Evolutionary conservation across 1,140 invertebrate species (phyloP).

Genomic region (Drosophila auraria): DNA sequence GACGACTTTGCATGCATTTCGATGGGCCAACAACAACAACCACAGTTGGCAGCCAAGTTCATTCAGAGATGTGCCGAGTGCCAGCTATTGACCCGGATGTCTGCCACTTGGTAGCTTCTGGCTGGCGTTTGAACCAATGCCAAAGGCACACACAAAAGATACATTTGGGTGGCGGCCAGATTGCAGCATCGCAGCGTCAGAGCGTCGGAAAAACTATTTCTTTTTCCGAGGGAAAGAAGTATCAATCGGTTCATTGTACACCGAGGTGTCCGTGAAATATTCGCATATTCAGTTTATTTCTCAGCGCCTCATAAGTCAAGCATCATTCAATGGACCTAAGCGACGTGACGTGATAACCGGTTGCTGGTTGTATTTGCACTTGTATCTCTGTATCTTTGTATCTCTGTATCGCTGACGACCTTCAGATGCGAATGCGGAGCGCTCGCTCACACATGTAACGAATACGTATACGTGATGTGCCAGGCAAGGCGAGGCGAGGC

Average conservation of each 20-base stretch:
- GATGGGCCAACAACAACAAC: slow-evolving; percentile 15
- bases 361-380: slow-evolving; percentile 40
- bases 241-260: slow-evolving; percentile 48
- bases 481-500: background rate
- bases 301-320: slow-evolving; percentile 40
- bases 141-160: slow-evolving; percentile 34
- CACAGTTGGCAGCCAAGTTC: slow-evolving; percentile 43
- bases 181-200: slow-evolving; percentile 21
- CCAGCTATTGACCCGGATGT: slow-evolving; percentile 50
- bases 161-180: slow-evolving; percentile 37
- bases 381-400: slow-evolving; percentile 37
- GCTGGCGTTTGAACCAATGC: slow-evolving; percentile 32
- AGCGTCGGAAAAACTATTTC: slow-evolving; percentile 7
- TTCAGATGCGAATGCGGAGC: slow-evolving; percentile 46
- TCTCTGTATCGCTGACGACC: slow-evolving; percentile 39
- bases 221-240: slow-evolving; percentile 9
- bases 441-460: slow-evolving; percentile 21
- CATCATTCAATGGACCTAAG: slow-evolving; percentile 54
- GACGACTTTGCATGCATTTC: slow-evolving; percentile 17
- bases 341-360: slow-evolving; percentile 55
- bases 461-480: slow-evolving; percentile 43
- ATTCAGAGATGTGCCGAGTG: slow-evolving; percentile 33
- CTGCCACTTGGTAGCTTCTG: slow-evolving; percentile 25
- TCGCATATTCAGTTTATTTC: slow-evolving; percentile 42
- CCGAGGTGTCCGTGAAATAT: slow-evolving; percentile 43